Evolutionary conservation across 2,113 vertebrate species (phyloP).

Genomic region (Plectropomus leopardus): DNA sequence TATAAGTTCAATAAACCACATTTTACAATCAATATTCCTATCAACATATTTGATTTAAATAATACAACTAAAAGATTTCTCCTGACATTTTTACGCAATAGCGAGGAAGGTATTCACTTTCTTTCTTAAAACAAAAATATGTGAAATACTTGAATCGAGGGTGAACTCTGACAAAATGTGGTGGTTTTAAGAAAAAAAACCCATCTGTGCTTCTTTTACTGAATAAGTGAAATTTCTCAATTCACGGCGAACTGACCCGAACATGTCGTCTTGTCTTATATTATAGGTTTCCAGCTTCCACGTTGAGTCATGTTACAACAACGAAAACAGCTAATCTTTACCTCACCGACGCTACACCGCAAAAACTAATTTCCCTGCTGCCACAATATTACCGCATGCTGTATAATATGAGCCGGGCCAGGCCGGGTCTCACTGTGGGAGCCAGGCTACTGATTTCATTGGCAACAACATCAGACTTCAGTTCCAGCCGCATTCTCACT

Average conservation of each 20-base stretch:
- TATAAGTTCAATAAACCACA: too few relatives aligned
- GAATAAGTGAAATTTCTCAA: constrained; percentile 21
- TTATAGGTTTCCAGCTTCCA: constrained; percentile 52
- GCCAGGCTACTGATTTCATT: constrained; percentile 71
- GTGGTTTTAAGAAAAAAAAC: constrained; percentile 33
- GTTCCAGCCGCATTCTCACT: constrained; percentile 56
- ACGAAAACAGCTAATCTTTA: constrained; percentile 66
- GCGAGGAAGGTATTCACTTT: neutral
- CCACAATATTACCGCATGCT: constrained; percentile 66
- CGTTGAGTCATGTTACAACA: constrained; percentile 61
- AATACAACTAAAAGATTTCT: neutral
- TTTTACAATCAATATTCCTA: too few relatives aligned
- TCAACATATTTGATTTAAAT: neutral
- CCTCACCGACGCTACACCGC: constrained; percentile 56
- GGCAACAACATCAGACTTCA: constrained; percentile 50
- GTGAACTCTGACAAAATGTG: constrained; percentile 4
- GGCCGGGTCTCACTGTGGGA: constrained; percentile 38
- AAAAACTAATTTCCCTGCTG: constrained; percentile 61
- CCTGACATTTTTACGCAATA: neutral
- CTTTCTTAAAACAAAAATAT: neutral
- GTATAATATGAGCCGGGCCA: constrained; percentile 52
- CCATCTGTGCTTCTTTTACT: constrained; percentile 21
- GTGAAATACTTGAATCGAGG: neutral
- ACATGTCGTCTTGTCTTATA: constrained; percentile 41
- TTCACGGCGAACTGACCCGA: constrained; percentile 42